Percentiles rank a stretch among this genome's conserved stretches.
Evolutionary conservation across 2,113 vertebrate genomes (phyloP).

Genomic region (Nothobranchius kuhntae): DNA sequence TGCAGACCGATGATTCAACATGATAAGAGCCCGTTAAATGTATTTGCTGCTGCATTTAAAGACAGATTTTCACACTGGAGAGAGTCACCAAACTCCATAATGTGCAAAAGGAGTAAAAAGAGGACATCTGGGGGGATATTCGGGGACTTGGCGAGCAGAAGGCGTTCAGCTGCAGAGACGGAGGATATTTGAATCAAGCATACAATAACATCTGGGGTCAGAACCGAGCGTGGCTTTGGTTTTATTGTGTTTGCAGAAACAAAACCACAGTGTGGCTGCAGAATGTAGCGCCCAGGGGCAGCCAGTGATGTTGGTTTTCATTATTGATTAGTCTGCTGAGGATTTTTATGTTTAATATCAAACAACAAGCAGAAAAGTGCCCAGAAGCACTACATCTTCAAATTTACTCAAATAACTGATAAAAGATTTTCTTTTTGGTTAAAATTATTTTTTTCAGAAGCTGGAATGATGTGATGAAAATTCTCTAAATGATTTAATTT

Average conservation of each 20-base stretch:
- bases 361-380: constrained; percentile 3
- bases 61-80: constrained; percentile 17
- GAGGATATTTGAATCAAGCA: constrained; percentile 57
- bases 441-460: background rate
- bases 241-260: constrained; percentile 38
- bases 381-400: background rate
- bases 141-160: constrained; percentile 43
- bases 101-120: constrained; percentile 35
- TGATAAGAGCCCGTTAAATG: constrained; percentile 30
- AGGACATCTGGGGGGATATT: constrained; percentile 53
- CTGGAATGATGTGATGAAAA: background rate
- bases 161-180: constrained; percentile 46
- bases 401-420: constrained; percentile 2
- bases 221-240: constrained; percentile 26
- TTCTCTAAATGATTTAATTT: too few relatives aligned
- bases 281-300: constrained; percentile 5
- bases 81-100: constrained; percentile 38
- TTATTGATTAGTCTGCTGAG: constrained; percentile 16
- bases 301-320: constrained; percentile 17
- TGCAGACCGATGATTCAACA: constrained; percentile 31
- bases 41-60: constrained; percentile 26
- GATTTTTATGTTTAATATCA: constrained; percentile 25
- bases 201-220: constrained; percentile 65
- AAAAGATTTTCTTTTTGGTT: background rate
- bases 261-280: constrained; percentile 24